Base-by-base conservation (phyloP, 2,797 vertebrate species). In the Gallirallus australis region DNA sequence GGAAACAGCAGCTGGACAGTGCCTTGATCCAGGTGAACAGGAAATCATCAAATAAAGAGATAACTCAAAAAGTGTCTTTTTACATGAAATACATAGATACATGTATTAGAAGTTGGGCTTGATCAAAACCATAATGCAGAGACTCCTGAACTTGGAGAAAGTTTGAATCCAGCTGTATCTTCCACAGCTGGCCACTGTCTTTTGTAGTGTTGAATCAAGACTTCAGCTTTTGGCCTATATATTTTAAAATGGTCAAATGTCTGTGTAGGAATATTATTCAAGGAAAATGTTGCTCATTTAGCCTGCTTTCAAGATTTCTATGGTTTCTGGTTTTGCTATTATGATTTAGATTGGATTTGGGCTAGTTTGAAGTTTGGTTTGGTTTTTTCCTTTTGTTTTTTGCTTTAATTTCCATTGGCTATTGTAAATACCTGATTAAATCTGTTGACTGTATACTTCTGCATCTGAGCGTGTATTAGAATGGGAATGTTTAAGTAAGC, bases 1-100 rank as follows among this genome's bases (percentile, higher is more conserved):
- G 99, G 96, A 99, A 99, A 79, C 98, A 98, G 73, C 99, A 99
- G 84, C 98, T 99, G 97, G 98, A 99, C 93, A 98, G 97, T 61
- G 98, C 99, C 95, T 98, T 99, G 96, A 98, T 99, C 94, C 99
- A 99, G 99, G 99, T 99, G 96, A 96, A 90, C 73, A 82, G 96
- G 76, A 95, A 72, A 88, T 70, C 54, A 81, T 81, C 63, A 78
- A 71, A 73, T 81, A 45, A 27, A 88, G 69, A 78, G 54, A 95
- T 70, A 96, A 83, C 56, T 85, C 59, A 65, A 89, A 48, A 88
- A 90, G 33, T 45, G 6, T 25, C 13, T 73, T 94, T 82, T 85
- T 84, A 61, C n/a, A 61, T 87, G 3, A 72, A 93, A 56, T 85
- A 20, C 39, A 25, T 33, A 72, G 56, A 83, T 84, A 48, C 2